A percentile compares a stretch with the other conserved stretches of the same genome.
These are phyloP conservation scores for Idaea straminata DNA, from an alignment of 2,888 invertebrate genomes.

Conservation along the genomic window DNA sequence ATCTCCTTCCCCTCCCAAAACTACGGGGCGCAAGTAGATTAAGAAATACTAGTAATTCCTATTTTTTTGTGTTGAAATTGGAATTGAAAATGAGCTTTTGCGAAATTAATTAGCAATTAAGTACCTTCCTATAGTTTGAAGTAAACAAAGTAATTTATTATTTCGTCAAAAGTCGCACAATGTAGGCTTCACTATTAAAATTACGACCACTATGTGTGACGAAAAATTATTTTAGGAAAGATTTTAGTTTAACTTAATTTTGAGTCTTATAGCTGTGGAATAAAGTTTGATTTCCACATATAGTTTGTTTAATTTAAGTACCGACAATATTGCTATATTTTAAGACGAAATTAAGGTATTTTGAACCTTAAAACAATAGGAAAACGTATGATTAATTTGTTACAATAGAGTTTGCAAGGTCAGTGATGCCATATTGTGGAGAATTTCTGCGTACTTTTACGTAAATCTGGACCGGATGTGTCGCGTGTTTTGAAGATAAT, in stretches of 20 bases:
- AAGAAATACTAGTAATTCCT: no score
- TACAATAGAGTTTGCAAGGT: background rate
- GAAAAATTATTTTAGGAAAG: background rate
- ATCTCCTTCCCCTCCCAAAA: no score
- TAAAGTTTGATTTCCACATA: background rate
- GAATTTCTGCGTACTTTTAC: slow-evolving; percentile 42
- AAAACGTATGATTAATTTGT: background rate
- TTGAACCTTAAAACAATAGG: background rate
- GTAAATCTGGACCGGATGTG: slow-evolving; percentile 57
- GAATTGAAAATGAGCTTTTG: background rate
- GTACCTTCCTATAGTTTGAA: background rate
- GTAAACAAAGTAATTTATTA: background rate
- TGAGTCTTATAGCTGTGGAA: background rate
- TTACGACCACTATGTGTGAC: background rate
- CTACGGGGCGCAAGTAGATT: no score
- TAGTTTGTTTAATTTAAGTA: background rate
- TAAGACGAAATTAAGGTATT: background rate
- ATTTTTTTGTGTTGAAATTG: no score
- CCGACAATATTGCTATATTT: background rate
- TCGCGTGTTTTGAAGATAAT: background rate
- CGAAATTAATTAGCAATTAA: background rate
- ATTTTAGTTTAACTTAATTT: background rate
- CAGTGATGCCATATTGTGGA: background rate
- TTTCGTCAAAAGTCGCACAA: background rate
- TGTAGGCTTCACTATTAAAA: background rate